phyloP scores from a whole-genome alignment of 2,888 invertebrate genomes.

The Ceriagrion tenellum region DNA sequence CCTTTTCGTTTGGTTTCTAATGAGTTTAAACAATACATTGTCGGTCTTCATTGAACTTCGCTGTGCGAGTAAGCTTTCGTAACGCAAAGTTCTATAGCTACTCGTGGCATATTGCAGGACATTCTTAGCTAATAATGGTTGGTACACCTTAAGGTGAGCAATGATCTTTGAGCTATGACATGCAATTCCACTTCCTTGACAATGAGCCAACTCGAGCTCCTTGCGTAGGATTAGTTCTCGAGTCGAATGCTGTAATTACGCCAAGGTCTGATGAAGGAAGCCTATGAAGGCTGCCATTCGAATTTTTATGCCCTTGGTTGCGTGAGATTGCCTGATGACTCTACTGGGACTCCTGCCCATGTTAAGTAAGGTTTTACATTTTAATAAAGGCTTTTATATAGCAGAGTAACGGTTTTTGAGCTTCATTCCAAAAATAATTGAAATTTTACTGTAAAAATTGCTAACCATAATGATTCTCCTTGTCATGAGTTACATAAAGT shows the following conservation, averaged over 20 bases:
- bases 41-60: too few relatives aligned
- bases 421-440: too few relatives aligned
- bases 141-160: neutral
- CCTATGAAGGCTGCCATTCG: neutral
- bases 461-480: too few relatives aligned
- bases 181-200: neutral
- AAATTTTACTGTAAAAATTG: too few relatives aligned
- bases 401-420: neutral
- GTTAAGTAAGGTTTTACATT: neutral
- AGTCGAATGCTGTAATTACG: neutral
- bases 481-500: too few relatives aligned
- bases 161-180: neutral
- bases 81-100: too few relatives aligned
- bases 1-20: too few relatives aligned
- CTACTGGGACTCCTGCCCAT: neutral
- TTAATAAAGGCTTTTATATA: neutral
- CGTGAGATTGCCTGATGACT: neutral
- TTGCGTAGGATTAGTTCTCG: neutral
- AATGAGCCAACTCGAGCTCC: neutral
- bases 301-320: neutral
- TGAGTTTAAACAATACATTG: too few relatives aligned
- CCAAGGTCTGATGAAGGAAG: neutral
- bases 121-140: neutral
- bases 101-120: neutral
- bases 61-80: too few relatives aligned